Evolutionary conservation across 2,113 vertebrate species (phyloP).

Genomic region (Cyprinodon brontotheroides): DNA sequence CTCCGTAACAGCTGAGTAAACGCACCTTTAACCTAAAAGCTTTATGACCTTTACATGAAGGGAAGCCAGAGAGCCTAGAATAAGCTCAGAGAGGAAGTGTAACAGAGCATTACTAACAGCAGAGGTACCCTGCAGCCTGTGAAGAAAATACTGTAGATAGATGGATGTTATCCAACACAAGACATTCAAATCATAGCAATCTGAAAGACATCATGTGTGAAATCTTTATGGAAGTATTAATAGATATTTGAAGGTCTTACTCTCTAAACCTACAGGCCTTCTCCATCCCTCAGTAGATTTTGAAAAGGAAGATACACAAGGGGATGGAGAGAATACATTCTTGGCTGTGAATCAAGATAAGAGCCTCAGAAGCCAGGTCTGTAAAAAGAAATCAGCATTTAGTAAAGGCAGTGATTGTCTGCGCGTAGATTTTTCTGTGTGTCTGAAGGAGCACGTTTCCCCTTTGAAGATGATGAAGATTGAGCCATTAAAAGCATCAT

Average conservation of each 20-base stretch:
- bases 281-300: slow-evolving; percentile 36
- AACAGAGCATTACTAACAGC: neutral
- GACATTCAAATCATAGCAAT: neutral
- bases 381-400: slow-evolving; percentile 9
- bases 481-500: slow-evolving; percentile 74
- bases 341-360: neutral
- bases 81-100: too few relatives aligned
- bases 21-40: neutral
- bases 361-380: slow-evolving; percentile 7
- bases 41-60: neutral
- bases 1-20: too few relatives aligned
- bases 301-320: slow-evolving; percentile 26
- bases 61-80: too few relatives aligned
- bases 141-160: neutral
- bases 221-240: neutral
- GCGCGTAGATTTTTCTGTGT: neutral
- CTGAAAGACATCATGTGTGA: neutral
- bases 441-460: slow-evolving; percentile 23
- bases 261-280: slow-evolving; percentile 1
- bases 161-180: neutral
- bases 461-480: slow-evolving; percentile 68
- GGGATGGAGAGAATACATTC: neutral
- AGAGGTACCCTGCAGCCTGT: neutral
- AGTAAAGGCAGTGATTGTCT: slow-evolving; percentile 10
- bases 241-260: neutral